Base-by-base conservation (phyloP, 1,140 invertebrate genomes). In the Agraylea sexmaculata region DNA sequence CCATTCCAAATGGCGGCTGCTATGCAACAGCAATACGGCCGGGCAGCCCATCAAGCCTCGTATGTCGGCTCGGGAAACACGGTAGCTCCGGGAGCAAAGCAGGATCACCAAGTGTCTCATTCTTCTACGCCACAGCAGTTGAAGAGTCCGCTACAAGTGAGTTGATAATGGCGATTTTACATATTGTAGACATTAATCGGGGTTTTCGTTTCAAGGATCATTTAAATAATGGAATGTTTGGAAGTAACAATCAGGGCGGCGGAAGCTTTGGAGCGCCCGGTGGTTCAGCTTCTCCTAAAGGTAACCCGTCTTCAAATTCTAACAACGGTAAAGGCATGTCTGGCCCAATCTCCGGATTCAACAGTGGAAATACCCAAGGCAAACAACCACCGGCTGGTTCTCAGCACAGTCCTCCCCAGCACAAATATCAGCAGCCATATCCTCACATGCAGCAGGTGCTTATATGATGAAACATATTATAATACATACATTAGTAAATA, bases 331-430 rank as follows among this genome's bases (percentile, higher is more conserved):
- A 27, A 17, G 31, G 4, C 15, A 19, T 11, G 12, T 4, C n/a
- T n/a, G n/a, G n/a, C n/a, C n/a, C n/a, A n/a, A n/a, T n/a, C n/a
- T n/a, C 10, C 28, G 16, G 31, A 25, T 5, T 12, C 13, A 16
- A 5, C 30, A 7, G 10, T 31, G 30, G 5, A 11, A 12, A 5
- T 7, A 7, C 30, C 30, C 5, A 40, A 13, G 7, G 35, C 12
- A 28, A 38, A 19, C 37, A 39, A 29, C n/a, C n/a, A n/a, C n/a
- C n/a, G n/a, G n/a, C n/a, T n/a, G n/a, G n/a, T n/a, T n/a, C n/a
- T n/a, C 46, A 49, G 37, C 62, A 64, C 47, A 62, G 60, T 38
- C 62, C 64, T 43, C 64, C 62, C 39, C 64, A 61, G 28, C 58
- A 65, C 52, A 63, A 67, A 49, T 64, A 65, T 49, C 45, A 50